Evolutionary conservation across 2,888 invertebrate species (phyloP), one percentile per base, ranked within the genome.

Genomic region (Phyllotreta striolata): DNA sequence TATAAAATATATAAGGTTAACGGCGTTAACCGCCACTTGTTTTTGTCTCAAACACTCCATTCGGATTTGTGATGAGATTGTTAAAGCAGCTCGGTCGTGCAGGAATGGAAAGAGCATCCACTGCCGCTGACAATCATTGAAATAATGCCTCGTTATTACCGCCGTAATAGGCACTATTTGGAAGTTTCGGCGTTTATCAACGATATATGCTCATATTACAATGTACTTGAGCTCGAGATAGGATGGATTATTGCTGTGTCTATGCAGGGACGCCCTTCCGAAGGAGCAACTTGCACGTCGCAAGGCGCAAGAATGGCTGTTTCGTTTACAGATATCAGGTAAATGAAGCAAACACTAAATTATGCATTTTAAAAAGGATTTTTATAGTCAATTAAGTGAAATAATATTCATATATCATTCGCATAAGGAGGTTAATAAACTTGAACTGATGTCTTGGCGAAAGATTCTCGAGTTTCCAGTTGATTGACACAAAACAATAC

Each of bases 91-190:
- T 67, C 66, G 71, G 70, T 71, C 73, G 73, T 69, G 73, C 64
- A 72, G 71, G 74, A 73, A 74, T 73, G 74, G 73, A 66, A 66
- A 73, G 71, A 74, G 72, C 74, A 75, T 77, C 74, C 74, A 73
- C 79, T 79, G 80, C 74, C 76, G 73, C 77, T 80, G 80, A 80
- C 80, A 79, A 79, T 79, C 80, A 79, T 78, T 79, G 80, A 80
- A 80, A 80, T 79, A 80, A 76, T 74, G 76, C 78, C 76, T 73
- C 77, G 77, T 78, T 79, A 79, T 76, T 72, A 73, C 73, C 75
- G 63, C 72, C 72, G 72, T 78, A 78, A 79, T 79, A 76, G 78
- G 76, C 76, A 76, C 78, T 78, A 67, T 61, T 67, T 63, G 65
- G 66, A 66, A 55, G 67, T 69, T 67, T 67, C 70, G 69, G 77